These are phyloP conservation scores for Lycocerus yunnanus DNA, from an alignment of 2,888 invertebrate species.

Conservation along the genomic window DNA sequence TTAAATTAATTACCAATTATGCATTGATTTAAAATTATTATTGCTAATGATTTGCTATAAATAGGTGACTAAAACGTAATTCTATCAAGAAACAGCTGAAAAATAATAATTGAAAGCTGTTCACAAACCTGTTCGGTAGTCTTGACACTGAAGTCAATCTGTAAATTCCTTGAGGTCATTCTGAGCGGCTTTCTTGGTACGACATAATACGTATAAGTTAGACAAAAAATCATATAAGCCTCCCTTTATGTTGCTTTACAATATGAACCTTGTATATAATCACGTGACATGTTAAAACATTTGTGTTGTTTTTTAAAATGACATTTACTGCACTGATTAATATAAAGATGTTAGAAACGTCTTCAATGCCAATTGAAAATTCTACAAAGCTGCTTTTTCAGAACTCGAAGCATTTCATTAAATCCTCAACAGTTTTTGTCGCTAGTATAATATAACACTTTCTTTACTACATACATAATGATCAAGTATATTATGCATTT, in stretches of 20 bases:
- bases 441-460: background rate
- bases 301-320: conserved; percentile 27
- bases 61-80: conserved; percentile 15
- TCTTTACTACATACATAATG: background rate
- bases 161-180: conserved; percentile 37
- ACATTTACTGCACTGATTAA: conserved; percentile 19
- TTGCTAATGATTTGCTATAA: background rate
- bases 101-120: conserved; percentile 31
- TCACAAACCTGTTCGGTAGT: conserved; percentile 39
- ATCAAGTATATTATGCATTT: background rate
- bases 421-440: background rate
- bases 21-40: background rate
- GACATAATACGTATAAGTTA: conserved; percentile 32
- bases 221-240: conserved; percentile 29
- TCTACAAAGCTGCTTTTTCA: background rate
- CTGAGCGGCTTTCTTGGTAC: conserved; percentile 33
- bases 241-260: conserved; percentile 27
- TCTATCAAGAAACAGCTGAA: conserved; percentile 16
- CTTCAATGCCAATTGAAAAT: conserved; percentile 10
- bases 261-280: conserved; percentile 29
- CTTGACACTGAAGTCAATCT: conserved; percentile 38
- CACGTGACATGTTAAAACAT: conserved; percentile 29
- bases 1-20: background rate
- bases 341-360: conserved; percentile 10
- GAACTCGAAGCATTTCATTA: background rate